Conservation (phyloP, 1,140 invertebrate genomes). For the Propsilocerus akamusi region DNA sequence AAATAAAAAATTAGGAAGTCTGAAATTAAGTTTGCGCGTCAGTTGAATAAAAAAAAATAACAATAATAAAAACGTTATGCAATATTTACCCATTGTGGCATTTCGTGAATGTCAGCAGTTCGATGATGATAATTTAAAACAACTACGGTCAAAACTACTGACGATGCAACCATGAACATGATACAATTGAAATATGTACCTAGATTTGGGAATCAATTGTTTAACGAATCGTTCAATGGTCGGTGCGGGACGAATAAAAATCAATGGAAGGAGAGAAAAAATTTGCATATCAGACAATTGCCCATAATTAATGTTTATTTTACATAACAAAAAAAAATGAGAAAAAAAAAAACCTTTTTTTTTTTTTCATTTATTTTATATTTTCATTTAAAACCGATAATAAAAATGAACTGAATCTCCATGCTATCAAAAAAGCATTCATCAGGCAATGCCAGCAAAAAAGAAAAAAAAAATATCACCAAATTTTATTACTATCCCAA, state of each 20-base stretch:
- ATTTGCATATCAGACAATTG: no score
- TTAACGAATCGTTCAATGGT: no score
- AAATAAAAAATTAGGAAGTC: neutral
- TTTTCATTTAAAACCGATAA: neutral
- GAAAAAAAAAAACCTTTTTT: neutral
- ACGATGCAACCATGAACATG: slow-evolving; percentile 99
- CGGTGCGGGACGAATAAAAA: neutral
- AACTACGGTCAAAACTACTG: slow-evolving; percentile 92
- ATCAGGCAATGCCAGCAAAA: neutral
- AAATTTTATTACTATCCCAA: no score
- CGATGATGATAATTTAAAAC: slow-evolving; percentile 98
- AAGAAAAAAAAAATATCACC: neutral
- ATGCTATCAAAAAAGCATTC: neutral
- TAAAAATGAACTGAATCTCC: neutral
- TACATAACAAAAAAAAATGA: neutral
- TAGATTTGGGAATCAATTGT: no score
- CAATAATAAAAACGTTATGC: slow-evolving; percentile 2
- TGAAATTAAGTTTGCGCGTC: neutral
- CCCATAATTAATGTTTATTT: no score
- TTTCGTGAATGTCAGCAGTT: slow-evolving; percentile 88
- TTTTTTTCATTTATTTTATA: neutral
- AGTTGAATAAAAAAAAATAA: neutral
- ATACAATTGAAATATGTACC: slow-evolving; percentile 99
- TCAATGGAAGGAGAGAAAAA: neutral
- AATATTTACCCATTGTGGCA: slow-evolving; percentile 84